A percentile compares a stretch with the other conserved stretches of the same genome.
Conservation (phyloP, 30 jellyfish, hydroid and myxozoan species). For the Turritopsis dohrnii region DNA sequence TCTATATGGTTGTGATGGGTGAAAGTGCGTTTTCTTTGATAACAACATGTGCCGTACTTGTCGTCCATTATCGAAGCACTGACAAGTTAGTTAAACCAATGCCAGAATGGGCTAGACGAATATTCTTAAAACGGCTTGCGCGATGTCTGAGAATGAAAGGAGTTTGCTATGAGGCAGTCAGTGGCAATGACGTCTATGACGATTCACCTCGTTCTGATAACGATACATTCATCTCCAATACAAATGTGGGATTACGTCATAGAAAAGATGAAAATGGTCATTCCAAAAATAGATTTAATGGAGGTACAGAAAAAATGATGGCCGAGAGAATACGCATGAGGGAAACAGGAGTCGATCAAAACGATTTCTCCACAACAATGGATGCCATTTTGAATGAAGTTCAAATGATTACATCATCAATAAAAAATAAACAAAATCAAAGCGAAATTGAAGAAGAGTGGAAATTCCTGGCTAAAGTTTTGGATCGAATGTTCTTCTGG, state of each 20-base stretch:
- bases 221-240: neutral
- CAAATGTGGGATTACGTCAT: neutral
- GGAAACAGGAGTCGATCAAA: neutral
- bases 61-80: constrained; percentile 54
- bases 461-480: constrained; percentile 57
- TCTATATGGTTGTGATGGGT: constrained; percentile 83
- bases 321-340: neutral
- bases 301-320: neutral
- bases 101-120: constrained; percentile 68
- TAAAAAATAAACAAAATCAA: constrained; percentile 8
- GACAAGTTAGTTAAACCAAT: constrained; percentile 58
- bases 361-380: constrained; percentile 1
- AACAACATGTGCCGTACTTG: constrained; percentile 82
- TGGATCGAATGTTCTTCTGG: constrained; percentile 88
- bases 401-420: constrained; percentile 38
- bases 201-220: neutral
- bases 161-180: neutral
- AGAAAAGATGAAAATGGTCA: neutral
- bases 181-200: neutral
- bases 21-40: constrained; percentile 80
- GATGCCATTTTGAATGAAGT: constrained; percentile 59
- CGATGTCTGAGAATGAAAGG: constrained; percentile 35
- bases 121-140: constrained; percentile 45
- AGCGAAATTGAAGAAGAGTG: constrained; percentile 78
- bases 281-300: neutral